These are phyloP conservation scores for Scortum barcoo DNA, from an alignment of 2,113 vertebrate genomes.

Conservation along the genomic window DNA sequence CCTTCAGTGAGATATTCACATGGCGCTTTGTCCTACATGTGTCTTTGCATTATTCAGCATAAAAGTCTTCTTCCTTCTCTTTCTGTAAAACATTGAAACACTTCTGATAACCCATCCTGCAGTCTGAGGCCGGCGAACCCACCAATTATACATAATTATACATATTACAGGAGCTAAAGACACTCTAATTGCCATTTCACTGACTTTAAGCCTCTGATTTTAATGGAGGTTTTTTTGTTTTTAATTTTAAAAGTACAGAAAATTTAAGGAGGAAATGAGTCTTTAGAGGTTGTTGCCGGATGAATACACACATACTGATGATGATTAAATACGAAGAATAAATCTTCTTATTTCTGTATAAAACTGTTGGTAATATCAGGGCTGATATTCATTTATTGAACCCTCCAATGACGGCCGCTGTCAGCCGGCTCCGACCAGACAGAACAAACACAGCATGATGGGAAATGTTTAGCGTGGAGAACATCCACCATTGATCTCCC, in stretches of 20 bases:
- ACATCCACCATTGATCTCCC: slow-evolving; percentile 64
- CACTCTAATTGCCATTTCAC: neutral
- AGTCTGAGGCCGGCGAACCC: too few species aligned
- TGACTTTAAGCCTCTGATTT: neutral
- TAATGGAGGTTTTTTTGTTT: too few species aligned
- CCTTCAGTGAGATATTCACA: too few species aligned
- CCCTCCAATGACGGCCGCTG: neutral
- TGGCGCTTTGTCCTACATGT: too few species aligned
- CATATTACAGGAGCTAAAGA: too few species aligned
- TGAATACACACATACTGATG: neutral
- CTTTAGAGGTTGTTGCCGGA: neutral
- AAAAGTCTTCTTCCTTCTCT: too few species aligned
- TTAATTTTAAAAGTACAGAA: neutral
- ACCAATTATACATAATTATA: too few species aligned
- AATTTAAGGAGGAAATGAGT: neutral
- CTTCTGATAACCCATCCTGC: too few species aligned
- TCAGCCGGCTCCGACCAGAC: slow-evolving; percentile 13
- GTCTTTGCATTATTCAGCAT: too few species aligned
- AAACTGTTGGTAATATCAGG: neutral
- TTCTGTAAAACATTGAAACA: too few species aligned
- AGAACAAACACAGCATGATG: slow-evolving; percentile 57
- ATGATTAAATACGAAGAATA: neutral
- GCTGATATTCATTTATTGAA: slow-evolving; percentile 14
- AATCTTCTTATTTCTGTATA: neutral
- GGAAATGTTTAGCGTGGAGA: slow-evolving; percentile 57